Percentiles rank a stretch among this genome's conserved stretches.
Evolutionary conservation across 2,888 invertebrate genomes (phyloP).

Genomic region (Acanthococcus lagerstroemiae): DNA sequence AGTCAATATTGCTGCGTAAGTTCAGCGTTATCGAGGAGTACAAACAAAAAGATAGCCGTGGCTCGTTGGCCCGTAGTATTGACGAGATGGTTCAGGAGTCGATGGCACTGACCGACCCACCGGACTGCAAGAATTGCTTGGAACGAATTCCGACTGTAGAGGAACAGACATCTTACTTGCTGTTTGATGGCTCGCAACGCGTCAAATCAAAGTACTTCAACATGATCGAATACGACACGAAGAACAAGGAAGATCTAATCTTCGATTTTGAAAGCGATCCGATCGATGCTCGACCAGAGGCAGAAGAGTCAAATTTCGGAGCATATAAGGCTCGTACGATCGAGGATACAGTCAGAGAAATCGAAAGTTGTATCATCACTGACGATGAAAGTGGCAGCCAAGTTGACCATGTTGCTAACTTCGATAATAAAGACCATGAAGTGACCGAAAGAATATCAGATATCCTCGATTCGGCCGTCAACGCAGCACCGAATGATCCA

Average conservation of each 20-base stretch:
- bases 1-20: constrained; percentile 11
- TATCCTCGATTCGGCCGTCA: no score
- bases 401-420: background rate
- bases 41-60: constrained; percentile 8
- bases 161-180: background rate
- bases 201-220: background rate
- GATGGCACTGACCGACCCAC: background rate
- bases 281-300: background rate
- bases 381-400: background rate
- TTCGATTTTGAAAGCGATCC: background rate
- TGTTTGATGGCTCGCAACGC: background rate
- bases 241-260: background rate
- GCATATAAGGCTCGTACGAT: background rate
- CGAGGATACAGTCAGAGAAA: background rate
- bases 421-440: no score
- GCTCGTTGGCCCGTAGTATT: background rate
- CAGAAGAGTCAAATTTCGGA: no score
- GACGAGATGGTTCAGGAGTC: constrained; percentile 3
- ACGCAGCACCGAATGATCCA: no score
- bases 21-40: constrained; percentile 22
- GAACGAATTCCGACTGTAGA: background rate
- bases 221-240: background rate
- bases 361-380: background rate
- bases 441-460: no score
- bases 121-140: background rate